Evolutionary conservation across 2,888 invertebrate genomes (phyloP).

Genomic region (Hirtodrosophila cameraria): DNA sequence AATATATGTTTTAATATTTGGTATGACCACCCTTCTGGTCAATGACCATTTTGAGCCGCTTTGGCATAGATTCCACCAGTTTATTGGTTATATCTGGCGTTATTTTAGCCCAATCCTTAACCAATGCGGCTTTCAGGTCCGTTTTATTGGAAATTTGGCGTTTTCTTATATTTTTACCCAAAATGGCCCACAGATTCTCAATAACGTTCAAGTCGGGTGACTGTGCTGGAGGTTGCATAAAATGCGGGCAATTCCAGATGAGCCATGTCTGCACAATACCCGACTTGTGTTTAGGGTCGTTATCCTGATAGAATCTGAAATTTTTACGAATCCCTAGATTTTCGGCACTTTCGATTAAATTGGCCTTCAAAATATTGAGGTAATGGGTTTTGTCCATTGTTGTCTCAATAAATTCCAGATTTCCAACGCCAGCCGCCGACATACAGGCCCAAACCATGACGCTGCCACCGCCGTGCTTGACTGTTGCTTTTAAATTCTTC

Average conservation of each 20-base stretch:
- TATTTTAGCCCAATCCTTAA: no score
- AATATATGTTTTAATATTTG: no score
- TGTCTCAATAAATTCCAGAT: background rate
- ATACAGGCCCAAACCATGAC: no score
- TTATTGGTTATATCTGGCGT: no score
- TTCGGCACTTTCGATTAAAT: background rate
- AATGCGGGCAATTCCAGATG: constrained; percentile 3
- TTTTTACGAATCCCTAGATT: background rate
- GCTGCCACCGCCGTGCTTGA: no score
- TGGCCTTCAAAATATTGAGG: background rate
- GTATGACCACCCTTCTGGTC: no score
- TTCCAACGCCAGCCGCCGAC: background rate
- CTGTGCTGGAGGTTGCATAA: background rate
- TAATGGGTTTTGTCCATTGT: background rate
- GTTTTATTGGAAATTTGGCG: background rate
- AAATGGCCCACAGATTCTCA: background rate
- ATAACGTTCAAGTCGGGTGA: constrained; percentile 1
- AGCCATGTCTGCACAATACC: constrained; percentile 5
- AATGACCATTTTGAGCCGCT: no score
- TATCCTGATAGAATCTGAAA: background rate
- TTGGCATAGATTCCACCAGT: no score
- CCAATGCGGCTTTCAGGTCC: background rate
- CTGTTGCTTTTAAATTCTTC: no score
- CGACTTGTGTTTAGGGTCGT: background rate
- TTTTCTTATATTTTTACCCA: background rate